These are phyloP conservation scores for Motacilla tschutschensis DNA, from an alignment of 2,113 vertebrate species.

Conservation along the genomic window DNA sequence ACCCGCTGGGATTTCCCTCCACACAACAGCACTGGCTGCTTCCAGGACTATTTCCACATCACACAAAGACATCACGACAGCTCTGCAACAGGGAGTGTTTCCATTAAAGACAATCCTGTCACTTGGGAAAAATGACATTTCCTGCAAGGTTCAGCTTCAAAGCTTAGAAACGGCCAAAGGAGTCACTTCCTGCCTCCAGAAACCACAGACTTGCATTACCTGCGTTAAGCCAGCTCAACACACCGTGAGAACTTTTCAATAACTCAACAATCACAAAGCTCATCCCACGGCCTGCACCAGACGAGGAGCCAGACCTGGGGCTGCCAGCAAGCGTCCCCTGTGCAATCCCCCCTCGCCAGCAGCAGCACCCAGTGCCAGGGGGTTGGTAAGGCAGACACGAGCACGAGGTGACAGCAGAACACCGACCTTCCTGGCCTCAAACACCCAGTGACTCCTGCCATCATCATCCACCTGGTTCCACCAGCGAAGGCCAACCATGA, in stretches of 20 bases:
- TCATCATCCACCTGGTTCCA: slow-evolving; percentile 98
- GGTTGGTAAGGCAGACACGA: not conserved
- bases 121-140: not conserved
- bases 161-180: not conserved
- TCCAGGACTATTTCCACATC: not conserved
- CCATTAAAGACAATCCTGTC: not conserved
- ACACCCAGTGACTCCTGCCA: slow-evolving; percentile 91
- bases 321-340: fast-evolving
- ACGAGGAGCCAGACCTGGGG: not conserved
- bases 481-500: slow-evolving; percentile 94
- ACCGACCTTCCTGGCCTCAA: slow-evolving; percentile 90
- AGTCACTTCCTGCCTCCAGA: not conserved
- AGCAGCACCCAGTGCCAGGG: fast-evolving
- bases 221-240: not conserved
- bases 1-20: not conserved
- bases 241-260: not conserved
- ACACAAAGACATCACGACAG: not conserved
- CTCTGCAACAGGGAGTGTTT: not conserved
- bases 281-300: not conserved
- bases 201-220: not conserved
- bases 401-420: too few species aligned
- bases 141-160: not conserved
- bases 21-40: not conserved
- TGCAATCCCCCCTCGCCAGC: not conserved
- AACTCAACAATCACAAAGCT: not conserved